phyloP scores from a whole-genome alignment of 2,113 vertebrate genomes.

The Sebastes fasciatus region DNA sequence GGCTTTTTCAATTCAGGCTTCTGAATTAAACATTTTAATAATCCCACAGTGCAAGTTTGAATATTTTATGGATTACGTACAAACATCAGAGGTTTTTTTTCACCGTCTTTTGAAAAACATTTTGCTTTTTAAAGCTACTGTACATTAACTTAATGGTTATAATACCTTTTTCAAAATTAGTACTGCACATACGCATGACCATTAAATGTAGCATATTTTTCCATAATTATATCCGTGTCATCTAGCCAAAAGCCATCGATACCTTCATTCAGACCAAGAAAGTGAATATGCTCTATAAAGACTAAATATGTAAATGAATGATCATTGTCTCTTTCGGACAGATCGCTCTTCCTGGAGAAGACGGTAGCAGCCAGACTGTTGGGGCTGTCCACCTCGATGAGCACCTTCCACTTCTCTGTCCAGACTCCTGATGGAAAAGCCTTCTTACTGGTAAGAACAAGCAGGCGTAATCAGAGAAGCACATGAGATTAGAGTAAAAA shows the following conservation, averaged over 20 bases:
- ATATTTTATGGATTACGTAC: constrained; percentile 17
- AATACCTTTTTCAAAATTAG: not conserved
- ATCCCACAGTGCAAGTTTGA: constrained; percentile 5
- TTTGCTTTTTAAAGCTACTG: not conserved
- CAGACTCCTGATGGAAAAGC: constrained; percentile 88
- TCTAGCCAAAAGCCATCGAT: not conserved
- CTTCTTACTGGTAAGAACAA: constrained; percentile 90
- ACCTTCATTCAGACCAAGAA: not conserved
- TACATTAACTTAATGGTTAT: not conserved
- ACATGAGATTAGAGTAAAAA: constrained; percentile 10
- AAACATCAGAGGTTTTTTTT: not conserved
- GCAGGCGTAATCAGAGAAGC: constrained; percentile 10
- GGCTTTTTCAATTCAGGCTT: not conserved
- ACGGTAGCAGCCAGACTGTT: constrained; percentile 86
- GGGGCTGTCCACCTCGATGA: constrained; percentile 88
- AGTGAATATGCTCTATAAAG: not conserved
- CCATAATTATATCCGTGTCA: not conserved
- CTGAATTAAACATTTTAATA: not conserved
- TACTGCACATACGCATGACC: too few relatives aligned
- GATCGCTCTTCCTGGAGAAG: constrained; percentile 89
- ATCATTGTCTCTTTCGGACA: constrained; percentile 67
- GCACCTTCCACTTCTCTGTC: constrained; percentile 91
- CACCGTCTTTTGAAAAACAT: not conserved
- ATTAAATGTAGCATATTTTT: not conserved
- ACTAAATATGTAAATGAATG: constrained; percentile 16